Base-by-base conservation (phyloP, 2,797 vertebrate species). In the Florisuga fusca region DNA sequence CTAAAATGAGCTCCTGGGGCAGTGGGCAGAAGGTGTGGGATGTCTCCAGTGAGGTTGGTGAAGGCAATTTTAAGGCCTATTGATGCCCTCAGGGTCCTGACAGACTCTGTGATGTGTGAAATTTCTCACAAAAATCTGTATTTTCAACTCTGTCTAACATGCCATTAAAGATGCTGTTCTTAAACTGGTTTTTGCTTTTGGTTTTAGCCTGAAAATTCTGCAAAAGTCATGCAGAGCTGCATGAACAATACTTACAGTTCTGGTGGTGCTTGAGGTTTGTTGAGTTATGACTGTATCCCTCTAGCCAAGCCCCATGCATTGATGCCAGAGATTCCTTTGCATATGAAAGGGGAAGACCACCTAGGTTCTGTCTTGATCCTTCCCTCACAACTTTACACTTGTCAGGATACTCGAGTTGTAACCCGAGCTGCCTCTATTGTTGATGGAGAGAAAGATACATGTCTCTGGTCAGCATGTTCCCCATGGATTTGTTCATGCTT, bases 351-450 rank as follows among this genome's bases (percentile, higher is more conserved):
- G 23, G 21, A 90, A 68, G 33, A 31, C 1, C 51, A 10, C 22
- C 25, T 72, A 41, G 8, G n/a, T 55, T 72, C 34, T 84, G 21
- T 11, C 62, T 61, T 43, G 21, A 55, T 57, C 53, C 54, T 68
- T 6, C 21, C 19, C 36, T 29, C 63, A 38, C 16, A 68, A 26
- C 8, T 68, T 68, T 6, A 21, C 59, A 8, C 23, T 46, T 33
- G 20, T 54, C 23, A 71, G 7, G 18, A 57, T 29, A 46, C 4
- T 26, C 33, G 51, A n/a, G 8, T 29, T 48, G 50, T 11, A 69
- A 58, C 7, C 38, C 1, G 15, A 41, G 34, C 6, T 4, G 33
- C 15, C 21, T 81, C 75, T 38, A 4, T 3, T 71, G 26, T 0
- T 46, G n/a, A 68, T 23, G 6, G 17, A 74, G 15, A 74, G 15